Evolutionary conservation across 1,140 invertebrate species (phyloP), one percentile per base, ranked within the genome.

Genomic region (Macrostomum lignano): DNA sequence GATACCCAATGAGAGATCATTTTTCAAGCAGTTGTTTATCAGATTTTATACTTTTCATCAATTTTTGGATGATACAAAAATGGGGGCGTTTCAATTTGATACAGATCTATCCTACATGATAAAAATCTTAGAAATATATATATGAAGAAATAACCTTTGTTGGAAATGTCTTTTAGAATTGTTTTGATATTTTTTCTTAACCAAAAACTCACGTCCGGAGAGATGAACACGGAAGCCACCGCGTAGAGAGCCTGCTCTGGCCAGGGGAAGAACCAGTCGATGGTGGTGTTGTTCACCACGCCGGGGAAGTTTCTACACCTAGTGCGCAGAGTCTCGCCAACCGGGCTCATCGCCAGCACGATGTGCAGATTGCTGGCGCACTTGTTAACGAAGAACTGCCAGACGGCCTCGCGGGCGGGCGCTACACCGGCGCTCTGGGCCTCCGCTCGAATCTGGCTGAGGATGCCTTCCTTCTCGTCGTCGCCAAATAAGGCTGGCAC

Each of bases 401-500:
- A 61, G 34, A 60, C 51, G 35, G 46, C 55, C 40, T 61, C 58
- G 33, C 48, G 74, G 9, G 67, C 67, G 1, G 70, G 55, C 0
- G 67, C 67, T 39, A 61, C 66, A 10, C 73, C 74, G 17, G 67
- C 67, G 23, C 65, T 63, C 21, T 60, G 59, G 7, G 73, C 70
- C 32, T 67, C 63, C 35, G 65, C 64, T 42, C 73, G 63, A 13
- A 73, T 52, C 26, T 42, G 38, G 35, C 50, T 61, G 14, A 77
- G 62, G 40, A 81, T 72, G 9, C 49, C 59, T 40, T 81, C 74
- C 45, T 75, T 78, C 41, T 84, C 77, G 34, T 78, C 74, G 39
- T 81, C 76, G 10, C 64, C 61, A 42, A 75, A 84, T 3, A 84
- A 51, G 1, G 75, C 68, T 1, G 74, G 72, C 1, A 79, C 68